Conservation (phyloP, 2,113 vertebrate species). For the Brienomyrus brachyistius region DNA sequence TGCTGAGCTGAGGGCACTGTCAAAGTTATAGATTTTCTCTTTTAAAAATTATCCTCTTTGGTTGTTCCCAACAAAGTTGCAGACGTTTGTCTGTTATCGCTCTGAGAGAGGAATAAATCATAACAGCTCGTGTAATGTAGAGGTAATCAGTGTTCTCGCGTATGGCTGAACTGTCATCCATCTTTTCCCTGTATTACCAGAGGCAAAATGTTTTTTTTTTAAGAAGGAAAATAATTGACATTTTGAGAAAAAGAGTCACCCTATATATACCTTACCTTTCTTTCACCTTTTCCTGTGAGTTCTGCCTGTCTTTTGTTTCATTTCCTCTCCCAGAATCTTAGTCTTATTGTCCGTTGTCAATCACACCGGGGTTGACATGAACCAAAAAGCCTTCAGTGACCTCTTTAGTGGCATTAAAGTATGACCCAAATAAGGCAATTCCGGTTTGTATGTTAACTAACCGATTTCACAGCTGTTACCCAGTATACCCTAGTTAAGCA, state of each 20-base stretch:
- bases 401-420: not conserved
- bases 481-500: not conserved
- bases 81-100: not conserved
- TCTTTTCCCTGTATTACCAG: slow-evolving; percentile 29
- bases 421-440: not conserved
- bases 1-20: slow-evolving; percentile 12
- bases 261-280: not conserved
- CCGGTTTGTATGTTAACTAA: not conserved
- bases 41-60: not conserved
- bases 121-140: not conserved
- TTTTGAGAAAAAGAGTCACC: slow-evolving; percentile 38
- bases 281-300: not conserved
- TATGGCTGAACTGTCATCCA: slow-evolving; percentile 35
- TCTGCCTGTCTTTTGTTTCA: not conserved
- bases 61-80: not conserved
- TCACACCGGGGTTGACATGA: not conserved
- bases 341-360: not conserved
- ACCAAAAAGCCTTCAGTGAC: not conserved
- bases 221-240: slow-evolving; percentile 41
- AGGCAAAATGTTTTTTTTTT: slow-evolving; percentile 42
- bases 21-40: slow-evolving; percentile 6
- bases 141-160: slow-evolving; percentile 19
- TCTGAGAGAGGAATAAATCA: not conserved
- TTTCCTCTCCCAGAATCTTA: not conserved
- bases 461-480: not conserved